Evolutionary conservation across 1,140 invertebrate genomes (phyloP), one percentile per base, ranked within the genome.

Genomic region (Hyles vespertilio): DNA sequence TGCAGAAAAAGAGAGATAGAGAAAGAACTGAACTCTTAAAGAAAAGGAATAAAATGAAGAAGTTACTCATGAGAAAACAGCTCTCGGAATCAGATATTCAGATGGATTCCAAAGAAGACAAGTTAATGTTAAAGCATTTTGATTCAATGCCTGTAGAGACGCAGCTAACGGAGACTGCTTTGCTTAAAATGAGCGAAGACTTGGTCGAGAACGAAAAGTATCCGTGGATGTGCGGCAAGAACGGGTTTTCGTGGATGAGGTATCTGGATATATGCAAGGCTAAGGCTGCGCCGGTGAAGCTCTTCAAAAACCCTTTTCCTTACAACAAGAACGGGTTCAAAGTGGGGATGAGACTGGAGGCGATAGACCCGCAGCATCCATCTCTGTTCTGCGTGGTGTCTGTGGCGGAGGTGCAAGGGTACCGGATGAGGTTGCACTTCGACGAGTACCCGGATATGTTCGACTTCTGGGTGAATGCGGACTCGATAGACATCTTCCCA

Each of bases 401-500:
- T 11, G 94, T 98, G 11, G 93, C 93, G 0, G 96, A 98, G 87
- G 92, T 96, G 50, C 92, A 93, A 67, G 95, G 95, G 32, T 95
- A 95, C 78, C 90, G 98, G 43, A 89, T 99, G 70, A 91, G 96
- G 57, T 88, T 99, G 4, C 96, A 97, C 85, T 98, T 99, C 88
- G 97, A 98, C 89, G 97, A 96, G 3, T 98, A 95, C 84, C 92
- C 95, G 0, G 94, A 95, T 62, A 93, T 93, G 76, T 96, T 96
- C 81, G 97, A 99, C 88, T 99, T 97, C 84, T 99, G 97, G 97
- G 92, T 95, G 8, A 98, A 98, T 89, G 95, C 95, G 0, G 95
- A 98, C 79, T 97, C 95, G 1, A 91, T 93, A 69, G 95, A 97
- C 77, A 96, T 99, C 44, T 99, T 99, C 84, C 97, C 96, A 5